Base-by-base conservation (phyloP, 2,797 vertebrate genomes). In the Leontopithecus rosalia region DNA sequence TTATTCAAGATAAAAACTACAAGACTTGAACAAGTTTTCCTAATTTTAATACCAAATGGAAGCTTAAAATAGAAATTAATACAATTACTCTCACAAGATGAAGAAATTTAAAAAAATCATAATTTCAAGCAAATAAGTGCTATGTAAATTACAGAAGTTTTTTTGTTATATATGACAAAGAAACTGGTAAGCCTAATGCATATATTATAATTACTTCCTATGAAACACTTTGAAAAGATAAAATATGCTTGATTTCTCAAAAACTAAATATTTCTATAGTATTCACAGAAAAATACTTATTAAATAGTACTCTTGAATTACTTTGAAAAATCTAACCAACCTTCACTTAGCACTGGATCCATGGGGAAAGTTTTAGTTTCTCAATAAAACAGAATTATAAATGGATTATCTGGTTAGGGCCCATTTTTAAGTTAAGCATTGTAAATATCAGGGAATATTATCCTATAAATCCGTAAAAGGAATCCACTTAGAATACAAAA, bases 31-130 rank as follows among this genome's bases (percentile, higher is more conserved):
- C 61, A 97, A 96, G 28, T 94, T 95, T 76, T 94, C 95, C 96
- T 96, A 96, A 98, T 96, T 97, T 97, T 97, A 97, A 95, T 91
- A 97, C 82, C 77, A 79, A 94, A 84, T 90, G 19, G 41, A 96
- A 46, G 70, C 64, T 97, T 94, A 96, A 93, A 97, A 94, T 93
- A 88, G 72, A 97, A 91, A 96, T 80, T 76, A 79, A 73, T 77
- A 41, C 19, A 75, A 48, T 93, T 76, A 91, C 70, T 96, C 89
- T 87, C 58, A 89, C 39, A 79, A 80, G 41, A 94, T 93, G 64
- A 96, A 72, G 61, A 90, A 80, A 96, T 92, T n/a, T 9, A 2
- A 88, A 95, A 95, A 82, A 83, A 17, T 73, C 55, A 39, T 89
- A 94, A 96, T 88, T 94, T 85, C 43, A 91, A 93, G 46, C 77